Percentiles rank a stretch among this genome's conserved stretches.
Conservation (phyloP, 2,797 vertebrate genomes). For the Tiaroga cobitis region DNA sequence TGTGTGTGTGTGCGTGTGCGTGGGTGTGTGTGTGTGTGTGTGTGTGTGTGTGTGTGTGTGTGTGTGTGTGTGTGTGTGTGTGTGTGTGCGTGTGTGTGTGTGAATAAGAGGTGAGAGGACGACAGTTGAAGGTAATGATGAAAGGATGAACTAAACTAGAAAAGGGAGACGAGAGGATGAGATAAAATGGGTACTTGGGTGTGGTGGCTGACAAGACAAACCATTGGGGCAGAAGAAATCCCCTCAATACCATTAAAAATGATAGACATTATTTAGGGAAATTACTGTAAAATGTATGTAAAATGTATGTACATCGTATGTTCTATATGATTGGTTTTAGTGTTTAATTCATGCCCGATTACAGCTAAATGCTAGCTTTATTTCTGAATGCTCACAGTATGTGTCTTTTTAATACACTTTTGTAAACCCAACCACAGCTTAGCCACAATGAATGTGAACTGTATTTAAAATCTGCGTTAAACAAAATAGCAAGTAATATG, state of each 20-base stretch:
- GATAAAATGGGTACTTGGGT: neutral
- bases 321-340: neutral
- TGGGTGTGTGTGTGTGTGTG: conserved; percentile 55
- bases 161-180: conserved; percentile 6
- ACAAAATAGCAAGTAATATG: neutral
- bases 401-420: neutral
- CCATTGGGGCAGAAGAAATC: neutral
- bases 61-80: conserved; percentile 55
- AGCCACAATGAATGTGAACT: conserved; percentile 12
- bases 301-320: neutral
- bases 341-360: neutral
- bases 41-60: conserved; percentile 56
- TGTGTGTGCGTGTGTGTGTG: conserved; percentile 48
- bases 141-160: conserved; percentile 21
- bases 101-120: conserved; percentile 43
- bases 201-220: conserved; percentile 16
- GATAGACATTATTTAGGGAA: neutral
- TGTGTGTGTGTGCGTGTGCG: too few species aligned
- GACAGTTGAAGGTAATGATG: conserved; percentile 23
- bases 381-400: neutral
- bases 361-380: neutral
- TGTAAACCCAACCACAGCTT: neutral
- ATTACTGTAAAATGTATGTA: neutral
- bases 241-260: neutral
- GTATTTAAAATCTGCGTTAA: too few species aligned